phyloP scores from a whole-genome alignment of 1,140 invertebrate species.

The Forficula auricularia region DNA sequence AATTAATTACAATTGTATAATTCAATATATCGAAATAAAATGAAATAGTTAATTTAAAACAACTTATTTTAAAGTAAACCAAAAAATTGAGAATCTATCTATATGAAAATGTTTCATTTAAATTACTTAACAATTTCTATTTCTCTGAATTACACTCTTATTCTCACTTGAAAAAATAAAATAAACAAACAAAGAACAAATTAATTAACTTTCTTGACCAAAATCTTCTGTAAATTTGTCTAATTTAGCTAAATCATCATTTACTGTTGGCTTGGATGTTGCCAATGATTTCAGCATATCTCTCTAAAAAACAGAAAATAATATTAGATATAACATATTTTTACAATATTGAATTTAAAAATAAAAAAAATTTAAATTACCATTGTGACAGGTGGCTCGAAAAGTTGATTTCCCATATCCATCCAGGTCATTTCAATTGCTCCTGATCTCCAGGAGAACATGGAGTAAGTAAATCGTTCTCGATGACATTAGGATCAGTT shows the following conservation, averaged over 20 bases:
- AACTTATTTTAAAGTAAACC: too few species aligned
- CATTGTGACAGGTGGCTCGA: constrained; percentile 89
- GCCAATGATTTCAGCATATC: constrained; percentile 86
- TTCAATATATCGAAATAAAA: too few species aligned
- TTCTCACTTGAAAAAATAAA: too few species aligned
- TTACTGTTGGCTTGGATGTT: constrained; percentile 94
- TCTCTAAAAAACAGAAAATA: constrained; percentile 78
- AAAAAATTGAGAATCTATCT: too few species aligned
- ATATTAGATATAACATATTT: constrained; percentile 98
- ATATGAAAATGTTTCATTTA: too few species aligned
- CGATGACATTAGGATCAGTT: constrained; percentile 58
- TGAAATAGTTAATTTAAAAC: too few species aligned
- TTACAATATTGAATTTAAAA: constrained; percentile 23
- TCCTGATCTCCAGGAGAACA: constrained; percentile 84
- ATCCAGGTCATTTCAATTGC: constrained; percentile 96
- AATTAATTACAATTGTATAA: too few species aligned
- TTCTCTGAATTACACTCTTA: too few species aligned
- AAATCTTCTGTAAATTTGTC: constrained; percentile 96
- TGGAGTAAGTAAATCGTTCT: constrained; percentile 84
- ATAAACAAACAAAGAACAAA: too few species aligned
- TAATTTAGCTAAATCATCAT: constrained; percentile 87
- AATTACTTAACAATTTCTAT: too few species aligned
- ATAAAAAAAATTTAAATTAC: constrained; percentile 43
- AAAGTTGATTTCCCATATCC: constrained; percentile 91
- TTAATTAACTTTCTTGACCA: constrained; percentile 95